These are phyloP conservation scores for Clarias magur DNA, from an alignment of 2,113 vertebrate genomes.

Conservation along the genomic window DNA sequence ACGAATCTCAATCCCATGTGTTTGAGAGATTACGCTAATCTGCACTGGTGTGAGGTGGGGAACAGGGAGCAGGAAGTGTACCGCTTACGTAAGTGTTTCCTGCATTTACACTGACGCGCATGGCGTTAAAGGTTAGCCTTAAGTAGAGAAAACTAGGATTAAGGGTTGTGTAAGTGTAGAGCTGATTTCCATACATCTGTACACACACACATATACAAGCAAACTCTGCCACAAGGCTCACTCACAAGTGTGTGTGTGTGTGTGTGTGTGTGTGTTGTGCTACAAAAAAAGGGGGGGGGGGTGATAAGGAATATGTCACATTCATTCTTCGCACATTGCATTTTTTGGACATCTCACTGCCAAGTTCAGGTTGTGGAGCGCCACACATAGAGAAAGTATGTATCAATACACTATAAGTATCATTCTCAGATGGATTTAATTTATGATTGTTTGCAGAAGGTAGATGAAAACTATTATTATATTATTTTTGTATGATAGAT, in stretches of 20 bases:
- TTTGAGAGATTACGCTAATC: slow-evolving; percentile 61
- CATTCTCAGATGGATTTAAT: slow-evolving; percentile 26
- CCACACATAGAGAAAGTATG: slow-evolving; percentile 1
- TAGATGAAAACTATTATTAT: slow-evolving; percentile 34
- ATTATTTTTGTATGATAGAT: slow-evolving; percentile 57
- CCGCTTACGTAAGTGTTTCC: slow-evolving; percentile 1
- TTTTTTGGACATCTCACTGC: slow-evolving; percentile 30
- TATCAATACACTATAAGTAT: slow-evolving; percentile 21
- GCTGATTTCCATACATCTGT: slow-evolving; percentile 18
- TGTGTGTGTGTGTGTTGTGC: slow-evolving; percentile 2
- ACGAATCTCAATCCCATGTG: slow-evolving; percentile 9
- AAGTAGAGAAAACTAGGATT: slow-evolving; percentile 5
- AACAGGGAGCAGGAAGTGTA: slow-evolving; percentile 35
- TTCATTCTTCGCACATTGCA: neutral
- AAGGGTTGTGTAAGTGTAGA: neutral
- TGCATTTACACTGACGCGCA: neutral
- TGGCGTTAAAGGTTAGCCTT: slow-evolving; percentile 10
- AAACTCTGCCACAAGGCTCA: slow-evolving; percentile 19
- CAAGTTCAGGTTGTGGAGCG: slow-evolving; percentile 26
- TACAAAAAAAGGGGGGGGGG: no score
- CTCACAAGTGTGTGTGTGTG: slow-evolving; percentile 26
- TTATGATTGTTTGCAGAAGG: slow-evolving; percentile 30
- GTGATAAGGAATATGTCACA: slow-evolving; percentile 11
- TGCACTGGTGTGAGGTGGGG: neutral
- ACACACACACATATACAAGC: slow-evolving; percentile 27